These are phyloP conservation scores for Chelidonichthys spinosus DNA, from an alignment of 2,797 vertebrate species.

Conservation along the genomic window DNA sequence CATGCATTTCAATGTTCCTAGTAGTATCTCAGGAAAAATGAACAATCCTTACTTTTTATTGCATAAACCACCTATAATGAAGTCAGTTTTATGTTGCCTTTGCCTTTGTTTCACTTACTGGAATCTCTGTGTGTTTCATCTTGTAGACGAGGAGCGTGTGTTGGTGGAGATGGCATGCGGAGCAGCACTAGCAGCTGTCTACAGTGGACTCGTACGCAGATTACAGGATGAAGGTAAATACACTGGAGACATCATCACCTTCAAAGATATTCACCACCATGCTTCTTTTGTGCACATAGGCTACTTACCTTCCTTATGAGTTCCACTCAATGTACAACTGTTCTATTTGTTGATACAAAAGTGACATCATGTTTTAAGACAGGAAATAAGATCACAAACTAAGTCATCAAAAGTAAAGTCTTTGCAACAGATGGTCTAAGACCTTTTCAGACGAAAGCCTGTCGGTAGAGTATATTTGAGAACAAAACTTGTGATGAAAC, in stretches of 20 bases:
- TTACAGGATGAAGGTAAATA: conserved; percentile 71
- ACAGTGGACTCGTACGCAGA: conserved; percentile 62
- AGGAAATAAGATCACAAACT: too few relatives aligned
- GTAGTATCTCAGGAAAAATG: neutral
- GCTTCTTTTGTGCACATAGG: neutral
- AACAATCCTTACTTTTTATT: neutral
- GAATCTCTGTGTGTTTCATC: neutral
- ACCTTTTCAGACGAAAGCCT: too few relatives aligned
- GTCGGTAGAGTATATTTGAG: neutral
- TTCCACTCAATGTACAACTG: neutral
- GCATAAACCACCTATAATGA: neutral
- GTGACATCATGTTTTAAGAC: neutral
- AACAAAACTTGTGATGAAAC: neutral
- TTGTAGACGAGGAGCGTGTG: conserved; percentile 75
- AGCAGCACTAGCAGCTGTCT: conserved; percentile 71
- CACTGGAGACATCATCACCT: neutral
- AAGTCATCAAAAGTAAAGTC: too few relatives aligned
- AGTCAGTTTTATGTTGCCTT: neutral
- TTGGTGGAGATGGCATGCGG: conserved; percentile 79
- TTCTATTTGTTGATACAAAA: neutral
- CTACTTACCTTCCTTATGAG: neutral
- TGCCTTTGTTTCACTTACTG: neutral
- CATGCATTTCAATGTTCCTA: neutral
- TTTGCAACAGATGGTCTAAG: too few relatives aligned
- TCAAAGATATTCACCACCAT: neutral